Conservation (phyloP, 2,888 invertebrate species). For the Drosophila bunnanda region DNA sequence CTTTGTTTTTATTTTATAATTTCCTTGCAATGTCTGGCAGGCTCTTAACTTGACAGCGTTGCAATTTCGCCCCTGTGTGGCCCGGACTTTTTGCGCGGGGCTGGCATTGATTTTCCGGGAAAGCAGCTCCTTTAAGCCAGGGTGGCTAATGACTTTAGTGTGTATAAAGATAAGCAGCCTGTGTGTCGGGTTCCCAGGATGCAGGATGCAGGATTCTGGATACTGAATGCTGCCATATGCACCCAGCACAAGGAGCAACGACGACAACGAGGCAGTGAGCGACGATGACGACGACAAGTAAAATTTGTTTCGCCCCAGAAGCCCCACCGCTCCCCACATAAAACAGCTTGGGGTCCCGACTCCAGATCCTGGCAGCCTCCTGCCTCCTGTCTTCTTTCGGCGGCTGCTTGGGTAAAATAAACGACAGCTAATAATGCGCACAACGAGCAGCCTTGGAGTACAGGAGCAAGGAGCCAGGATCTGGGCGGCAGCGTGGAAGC, state of each 20-base stretch:
- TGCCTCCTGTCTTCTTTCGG: constrained; percentile 26
- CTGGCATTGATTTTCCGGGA: constrained; percentile 57
- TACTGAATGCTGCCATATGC: constrained; percentile 58
- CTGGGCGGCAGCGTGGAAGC: constrained; percentile 16
- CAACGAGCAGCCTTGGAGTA: constrained; percentile 58
- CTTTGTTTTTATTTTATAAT: constrained; percentile 58
- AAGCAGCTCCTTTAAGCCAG: constrained; percentile 33
- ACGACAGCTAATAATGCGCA: constrained; percentile 81
- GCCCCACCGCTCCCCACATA: constrained; percentile 21
- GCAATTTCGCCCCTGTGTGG: constrained; percentile 29
- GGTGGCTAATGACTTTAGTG: constrained; percentile 77
- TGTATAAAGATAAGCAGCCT: constrained; percentile 72
- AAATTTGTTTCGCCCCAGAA: constrained; percentile 63
- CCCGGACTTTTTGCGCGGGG: constrained; percentile 24
- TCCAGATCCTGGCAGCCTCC: constrained; percentile 28
- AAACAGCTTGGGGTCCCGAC: constrained; percentile 42
- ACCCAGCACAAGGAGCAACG: constrained; percentile 18
- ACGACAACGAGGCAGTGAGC: constrained; percentile 47
- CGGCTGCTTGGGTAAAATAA: constrained; percentile 70
- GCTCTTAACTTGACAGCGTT: constrained; percentile 50
- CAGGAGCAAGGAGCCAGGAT: constrained; percentile 44
- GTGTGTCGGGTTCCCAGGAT: constrained; percentile 33
- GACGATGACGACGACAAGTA: constrained; percentile 64
- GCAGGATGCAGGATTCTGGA: constrained; percentile 15
- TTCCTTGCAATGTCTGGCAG: constrained; percentile 48